Conservation (phyloP, 2,888 invertebrate species). For the Lymantria monacha region DNA sequence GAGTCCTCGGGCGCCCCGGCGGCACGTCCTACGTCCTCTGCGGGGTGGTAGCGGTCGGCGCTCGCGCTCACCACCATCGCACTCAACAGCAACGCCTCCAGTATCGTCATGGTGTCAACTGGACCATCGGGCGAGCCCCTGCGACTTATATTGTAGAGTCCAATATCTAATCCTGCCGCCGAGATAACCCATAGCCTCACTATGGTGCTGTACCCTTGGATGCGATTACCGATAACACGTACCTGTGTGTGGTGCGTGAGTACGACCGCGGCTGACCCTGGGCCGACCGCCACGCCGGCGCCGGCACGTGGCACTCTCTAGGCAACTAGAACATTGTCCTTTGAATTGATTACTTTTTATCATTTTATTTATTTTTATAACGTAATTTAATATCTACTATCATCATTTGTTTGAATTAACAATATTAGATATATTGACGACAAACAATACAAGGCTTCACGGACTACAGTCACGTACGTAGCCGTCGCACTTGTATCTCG, state of each 20-base stretch:
- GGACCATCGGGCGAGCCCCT: neutral
- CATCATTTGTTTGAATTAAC: too few species aligned
- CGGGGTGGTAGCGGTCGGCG: neutral
- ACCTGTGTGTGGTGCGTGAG: neutral
- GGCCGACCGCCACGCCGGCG: too few species aligned
- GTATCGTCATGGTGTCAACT: neutral
- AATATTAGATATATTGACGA: too few species aligned
- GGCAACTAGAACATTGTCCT: too few species aligned
- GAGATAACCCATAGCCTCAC: neutral
- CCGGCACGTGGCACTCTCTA: too few species aligned
- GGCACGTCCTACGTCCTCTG: neutral
- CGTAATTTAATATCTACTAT: too few species aligned
- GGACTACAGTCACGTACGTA: too few species aligned
- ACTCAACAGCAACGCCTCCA: neutral
- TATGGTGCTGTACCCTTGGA: neutral
- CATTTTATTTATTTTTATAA: too few species aligned
- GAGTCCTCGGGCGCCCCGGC: constrained; percentile 24
- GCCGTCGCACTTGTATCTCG: too few species aligned
- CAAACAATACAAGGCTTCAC: too few species aligned
- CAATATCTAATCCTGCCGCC: neutral
- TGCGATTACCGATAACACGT: neutral
- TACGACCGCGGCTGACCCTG: neutral
- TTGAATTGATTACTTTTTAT: too few species aligned
- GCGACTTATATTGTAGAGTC: neutral
- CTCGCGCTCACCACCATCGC: neutral